These are phyloP conservation scores for Alcedo quadribrachys DNA, from an alignment of 2,797 vertebrate genomes.

Conservation along the genomic window DNA sequence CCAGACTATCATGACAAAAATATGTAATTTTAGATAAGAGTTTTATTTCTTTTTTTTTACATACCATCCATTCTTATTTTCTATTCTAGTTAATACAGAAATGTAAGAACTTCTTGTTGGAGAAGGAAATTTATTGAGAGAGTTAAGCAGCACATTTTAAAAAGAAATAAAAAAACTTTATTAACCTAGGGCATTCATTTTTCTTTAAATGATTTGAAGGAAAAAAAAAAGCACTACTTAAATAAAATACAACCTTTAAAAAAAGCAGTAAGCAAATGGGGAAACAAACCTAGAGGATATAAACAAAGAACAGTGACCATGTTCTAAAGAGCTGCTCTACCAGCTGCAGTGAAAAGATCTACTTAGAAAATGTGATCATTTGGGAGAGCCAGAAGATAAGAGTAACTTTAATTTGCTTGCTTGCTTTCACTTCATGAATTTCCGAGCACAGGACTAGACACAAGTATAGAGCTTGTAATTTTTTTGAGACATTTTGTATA, in stretches of 20 bases:
- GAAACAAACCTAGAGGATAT: neutral
- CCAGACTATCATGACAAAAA: slow-evolving; percentile 45
- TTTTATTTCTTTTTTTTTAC: slow-evolving; percentile 50
- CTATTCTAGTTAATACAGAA: slow-evolving; percentile 48
- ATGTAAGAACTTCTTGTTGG: neutral
- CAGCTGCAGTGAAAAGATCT: neutral
- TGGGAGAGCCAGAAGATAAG: neutral
- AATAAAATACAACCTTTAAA: neutral
- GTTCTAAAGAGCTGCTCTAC: neutral
- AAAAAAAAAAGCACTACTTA: neutral
- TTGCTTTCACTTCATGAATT: neutral
- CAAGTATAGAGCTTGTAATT: neutral
- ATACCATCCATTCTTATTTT: slow-evolving; percentile 25
- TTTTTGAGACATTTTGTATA: neutral
- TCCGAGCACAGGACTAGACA: neutral
- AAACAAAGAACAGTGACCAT: neutral
- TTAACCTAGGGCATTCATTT: slow-evolving; percentile 8
- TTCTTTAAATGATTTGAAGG: neutral
- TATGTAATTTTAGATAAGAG: neutral
- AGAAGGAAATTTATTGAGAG: slow-evolving; percentile 6
- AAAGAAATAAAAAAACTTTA: slow-evolving; percentile 12
- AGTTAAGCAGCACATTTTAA: slow-evolving; percentile 10
- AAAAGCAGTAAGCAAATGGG: neutral
- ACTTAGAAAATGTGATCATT: neutral
- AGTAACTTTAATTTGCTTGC: neutral